Conservation (phyloP, 2,113 vertebrate genomes). For the Oceanites oceanicus region DNA sequence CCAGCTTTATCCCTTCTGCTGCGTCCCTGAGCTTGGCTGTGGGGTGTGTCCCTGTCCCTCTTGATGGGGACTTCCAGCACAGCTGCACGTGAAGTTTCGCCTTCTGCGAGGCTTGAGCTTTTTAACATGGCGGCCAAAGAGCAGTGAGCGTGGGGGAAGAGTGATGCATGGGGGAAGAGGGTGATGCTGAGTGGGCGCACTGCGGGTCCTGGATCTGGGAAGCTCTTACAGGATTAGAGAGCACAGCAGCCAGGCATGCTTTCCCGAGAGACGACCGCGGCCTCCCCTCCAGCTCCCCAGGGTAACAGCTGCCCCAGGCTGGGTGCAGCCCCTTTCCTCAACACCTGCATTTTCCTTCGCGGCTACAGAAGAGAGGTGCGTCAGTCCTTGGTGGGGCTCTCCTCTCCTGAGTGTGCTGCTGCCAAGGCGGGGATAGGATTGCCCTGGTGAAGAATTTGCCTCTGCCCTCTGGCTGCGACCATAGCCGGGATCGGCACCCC, state of each 20-base stretch:
- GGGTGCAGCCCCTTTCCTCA: neutral
- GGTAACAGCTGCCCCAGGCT: neutral
- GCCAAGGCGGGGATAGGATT: neutral
- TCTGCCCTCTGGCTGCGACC: neutral
- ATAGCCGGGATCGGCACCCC: neutral
- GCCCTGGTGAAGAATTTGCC: neutral
- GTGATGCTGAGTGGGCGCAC: neutral
- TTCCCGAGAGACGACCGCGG: neutral
- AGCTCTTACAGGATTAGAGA: neutral
- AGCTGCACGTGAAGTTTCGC: neutral
- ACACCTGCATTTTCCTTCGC: neutral
- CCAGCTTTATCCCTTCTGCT: neutral
- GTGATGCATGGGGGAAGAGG: too few relatives aligned
- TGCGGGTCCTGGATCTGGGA: neutral
- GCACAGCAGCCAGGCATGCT: neutral
- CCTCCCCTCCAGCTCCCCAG: neutral
- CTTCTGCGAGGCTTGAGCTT: neutral
- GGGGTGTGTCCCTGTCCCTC: too few relatives aligned
- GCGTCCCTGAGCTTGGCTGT: neutral
- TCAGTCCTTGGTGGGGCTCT: neutral
- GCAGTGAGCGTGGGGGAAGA: too few relatives aligned
- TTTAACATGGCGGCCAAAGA: neutral
- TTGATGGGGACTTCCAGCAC: neutral
- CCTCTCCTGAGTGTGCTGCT: neutral
- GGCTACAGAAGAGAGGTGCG: neutral